phyloP scores from a whole-genome alignment of 1,140 invertebrate species.

The Episyrphus balteatus region DNA sequence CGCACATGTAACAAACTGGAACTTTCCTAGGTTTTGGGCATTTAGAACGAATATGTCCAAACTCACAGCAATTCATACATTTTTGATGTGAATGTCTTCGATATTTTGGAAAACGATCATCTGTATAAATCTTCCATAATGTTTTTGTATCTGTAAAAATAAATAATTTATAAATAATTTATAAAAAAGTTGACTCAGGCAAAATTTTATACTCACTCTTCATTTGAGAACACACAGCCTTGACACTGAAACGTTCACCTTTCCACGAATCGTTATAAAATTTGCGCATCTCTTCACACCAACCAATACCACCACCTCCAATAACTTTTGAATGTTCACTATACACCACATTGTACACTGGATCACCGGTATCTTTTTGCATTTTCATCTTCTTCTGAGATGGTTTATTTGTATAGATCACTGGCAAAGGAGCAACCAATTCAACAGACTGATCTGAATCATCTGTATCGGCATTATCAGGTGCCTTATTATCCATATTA shows the following conservation, averaged over 20 bases:
- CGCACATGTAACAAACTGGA: constrained; percentile 49
- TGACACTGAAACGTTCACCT: constrained; percentile 45
- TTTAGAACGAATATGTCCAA: constrained; percentile 43
- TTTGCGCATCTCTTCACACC: constrained; percentile 41
- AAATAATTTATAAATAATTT: constrained; percentile 15
- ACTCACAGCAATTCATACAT: constrained; percentile 45
- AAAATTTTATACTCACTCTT: constrained; percentile 40
- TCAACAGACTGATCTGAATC: constrained; percentile 1
- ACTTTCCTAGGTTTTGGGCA: constrained; percentile 38
- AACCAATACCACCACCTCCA: constrained; percentile 16
- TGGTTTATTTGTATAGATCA: background rate
- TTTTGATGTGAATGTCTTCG: constrained; percentile 32
- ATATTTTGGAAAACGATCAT: constrained; percentile 31
- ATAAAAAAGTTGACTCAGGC: background rate
- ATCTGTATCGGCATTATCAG: background rate
- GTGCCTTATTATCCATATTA: constrained; percentile 1
- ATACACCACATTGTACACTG: constrained; percentile 4
- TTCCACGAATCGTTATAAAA: constrained; percentile 52
- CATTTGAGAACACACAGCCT: constrained; percentile 43
- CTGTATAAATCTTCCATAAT: constrained; percentile 18
- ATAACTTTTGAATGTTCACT: background rate
- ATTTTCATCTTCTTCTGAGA: background rate
- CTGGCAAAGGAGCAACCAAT: background rate
- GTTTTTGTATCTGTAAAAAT: constrained; percentile 9
- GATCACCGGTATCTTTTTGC: background rate